These are phyloP conservation scores for Lasioglossum calceatum DNA, from an alignment of 2,888 invertebrate genomes.

Conservation along the genomic window DNA sequence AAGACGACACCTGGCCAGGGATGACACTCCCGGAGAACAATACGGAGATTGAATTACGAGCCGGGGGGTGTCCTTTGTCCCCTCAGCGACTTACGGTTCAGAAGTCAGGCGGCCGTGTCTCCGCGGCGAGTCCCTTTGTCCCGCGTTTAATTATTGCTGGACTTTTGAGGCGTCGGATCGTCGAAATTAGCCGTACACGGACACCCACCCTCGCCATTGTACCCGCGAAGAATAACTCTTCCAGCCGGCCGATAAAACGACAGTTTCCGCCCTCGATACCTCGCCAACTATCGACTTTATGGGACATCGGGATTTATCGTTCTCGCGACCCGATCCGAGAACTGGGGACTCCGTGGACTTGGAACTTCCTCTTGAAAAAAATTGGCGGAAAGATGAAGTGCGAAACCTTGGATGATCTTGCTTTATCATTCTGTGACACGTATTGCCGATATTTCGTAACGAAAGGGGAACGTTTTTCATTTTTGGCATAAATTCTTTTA, in stretches of 20 bases:
- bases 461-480: too few relatives aligned
- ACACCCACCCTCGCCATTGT: conserved; percentile 1
- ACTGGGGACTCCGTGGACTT: background rate
- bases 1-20: conserved; percentile 42
- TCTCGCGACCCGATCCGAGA: background rate
- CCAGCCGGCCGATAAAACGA: conserved; percentile 4
- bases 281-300: background rate
- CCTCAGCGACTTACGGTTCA: conserved; percentile 6
- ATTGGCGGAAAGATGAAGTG: background rate
- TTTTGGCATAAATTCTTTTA: too few relatives aligned
- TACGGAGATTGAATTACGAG: conserved; percentile 58
- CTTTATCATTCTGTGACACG: too few relatives aligned
- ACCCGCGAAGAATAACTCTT: conserved; percentile 9
- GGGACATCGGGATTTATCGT: background rate
- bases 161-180: conserved; percentile 1
- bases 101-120: conserved; percentile 2
- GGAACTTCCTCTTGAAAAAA: background rate
- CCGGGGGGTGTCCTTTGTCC: conserved; percentile 49
- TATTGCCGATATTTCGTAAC: too few relatives aligned
- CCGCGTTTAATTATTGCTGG: conserved; percentile 29
- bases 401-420: too few relatives aligned
- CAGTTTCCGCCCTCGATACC: conserved; percentile 9
- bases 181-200: conserved; percentile 19
- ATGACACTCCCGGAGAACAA: conserved; percentile 45
- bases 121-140: conserved; percentile 34